Base-by-base conservation (phyloP, 1,140 invertebrate species). In the Lasioglossum albipes region DNA sequence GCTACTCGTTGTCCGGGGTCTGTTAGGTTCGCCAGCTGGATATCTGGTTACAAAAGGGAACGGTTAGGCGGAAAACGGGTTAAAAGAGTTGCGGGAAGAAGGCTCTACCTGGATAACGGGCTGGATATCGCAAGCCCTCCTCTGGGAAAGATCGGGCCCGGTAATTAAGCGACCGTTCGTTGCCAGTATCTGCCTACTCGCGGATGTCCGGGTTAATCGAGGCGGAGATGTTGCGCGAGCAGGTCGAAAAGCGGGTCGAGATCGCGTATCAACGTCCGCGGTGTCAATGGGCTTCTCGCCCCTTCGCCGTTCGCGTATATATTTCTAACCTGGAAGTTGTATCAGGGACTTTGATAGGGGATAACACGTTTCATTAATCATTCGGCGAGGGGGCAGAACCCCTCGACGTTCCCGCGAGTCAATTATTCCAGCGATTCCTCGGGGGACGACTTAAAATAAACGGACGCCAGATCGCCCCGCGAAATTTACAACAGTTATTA, bases 341-440 rank as follows among this genome's bases (percentile, higher is more conserved):
- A 72, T 61, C 36, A n/a, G 7, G 20, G n/a, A n/a, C 22, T 27
- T 27, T 42, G 16, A 31, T 10, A 49, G 42, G 42, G 42, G 22
- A 64, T 36, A 27, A 64, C 59, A 36, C 59, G 72, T 74, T 64
- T 31, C 59, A 64, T 74, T 64, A 49, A 74, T 74, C 59, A 64
- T 73, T 41, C 18, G 22, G 22, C 6, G 16, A 73, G 16, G 41
- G 57, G 36, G 5, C 57, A 45, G 18, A 61, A 41, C 36, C 57
- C 36, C 57, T 70, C 71, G 57, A 16, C 36, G 13, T 13, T 74
- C 22, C 12, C 41, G 18, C 10, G 41, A 42, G 59, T 64, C 61
- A 49, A 74, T 74, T 74, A 64, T 45, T 45, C 59, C 41, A 18
- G 61, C n/a, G 18, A 42, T 66, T n/a, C 36, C 31, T 42, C 12